phyloP scores from a whole-genome alignment of 2,113 vertebrate species.

The Camelus dromedarius region DNA sequence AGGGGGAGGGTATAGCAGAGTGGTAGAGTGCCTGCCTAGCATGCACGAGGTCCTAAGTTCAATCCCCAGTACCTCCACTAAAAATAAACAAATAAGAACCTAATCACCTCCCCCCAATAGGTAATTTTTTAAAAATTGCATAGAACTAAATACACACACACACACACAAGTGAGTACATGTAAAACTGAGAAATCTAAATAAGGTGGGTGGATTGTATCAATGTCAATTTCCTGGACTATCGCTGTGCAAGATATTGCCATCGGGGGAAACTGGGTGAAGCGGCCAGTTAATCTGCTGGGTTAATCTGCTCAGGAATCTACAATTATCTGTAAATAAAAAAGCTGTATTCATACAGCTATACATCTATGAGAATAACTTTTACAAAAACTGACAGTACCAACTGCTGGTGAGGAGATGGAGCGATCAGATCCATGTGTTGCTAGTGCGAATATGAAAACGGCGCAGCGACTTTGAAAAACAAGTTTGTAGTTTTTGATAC shows the following conservation, averaged over 20 bases:
- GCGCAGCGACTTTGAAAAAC: background rate
- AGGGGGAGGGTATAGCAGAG: no score
- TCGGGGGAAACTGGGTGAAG: background rate
- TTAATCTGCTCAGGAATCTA: background rate
- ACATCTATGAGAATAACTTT: background rate
- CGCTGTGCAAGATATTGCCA: background rate
- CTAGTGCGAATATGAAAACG: background rate
- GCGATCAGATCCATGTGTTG: background rate
- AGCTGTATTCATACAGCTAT: no score
- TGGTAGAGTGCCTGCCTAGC: no score
- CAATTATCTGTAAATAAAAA: background rate
- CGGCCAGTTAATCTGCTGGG: no score
- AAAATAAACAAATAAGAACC: no score
- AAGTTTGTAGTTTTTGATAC: background rate
- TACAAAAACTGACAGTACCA: background rate
- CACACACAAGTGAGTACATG: no score
- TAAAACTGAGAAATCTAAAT: background rate
- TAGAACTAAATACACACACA: background rate
- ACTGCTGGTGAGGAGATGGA: background rate
- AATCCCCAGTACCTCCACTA: no score
- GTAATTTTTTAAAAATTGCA: background rate
- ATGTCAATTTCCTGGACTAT: background rate
- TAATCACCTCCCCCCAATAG: no score
- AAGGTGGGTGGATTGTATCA: background rate
- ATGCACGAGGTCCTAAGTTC: no score